phyloP scores from a whole-genome alignment of 2,888 invertebrate genomes.

The Synergus umbraculus region DNA sequence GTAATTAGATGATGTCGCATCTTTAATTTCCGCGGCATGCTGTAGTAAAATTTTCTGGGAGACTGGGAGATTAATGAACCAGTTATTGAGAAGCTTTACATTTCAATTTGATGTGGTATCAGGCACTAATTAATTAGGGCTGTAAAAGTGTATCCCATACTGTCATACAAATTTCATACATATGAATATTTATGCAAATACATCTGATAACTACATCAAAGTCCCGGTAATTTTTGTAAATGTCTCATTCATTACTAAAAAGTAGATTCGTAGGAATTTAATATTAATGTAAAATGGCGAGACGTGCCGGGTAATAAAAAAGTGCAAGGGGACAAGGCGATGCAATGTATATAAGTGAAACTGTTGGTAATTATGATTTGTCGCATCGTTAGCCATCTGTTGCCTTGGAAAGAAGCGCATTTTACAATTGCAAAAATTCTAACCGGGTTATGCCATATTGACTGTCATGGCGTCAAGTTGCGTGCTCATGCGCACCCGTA shows the following conservation, averaged over 20 bases:
- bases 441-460: constrained; percentile 35
- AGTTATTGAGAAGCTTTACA: constrained; percentile 32
- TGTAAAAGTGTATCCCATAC: not conserved
- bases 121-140: not conserved
- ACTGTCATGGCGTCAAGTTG: constrained; percentile 32
- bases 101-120: constrained; percentile 8
- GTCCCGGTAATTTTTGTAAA: not conserved
- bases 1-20: constrained; percentile 2
- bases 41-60: not conserved
- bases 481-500: constrained; percentile 35
- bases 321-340: constrained; percentile 17
- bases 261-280: not conserved
- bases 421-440: constrained; percentile 37
- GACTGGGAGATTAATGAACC: constrained; percentile 7
- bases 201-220: no score
- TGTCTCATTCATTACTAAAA: not conserved
- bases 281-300: constrained; percentile 31
- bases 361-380: constrained; percentile 66
- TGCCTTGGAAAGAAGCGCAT: constrained; percentile 54
- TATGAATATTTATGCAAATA: not conserved
- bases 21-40: constrained; percentile 20
- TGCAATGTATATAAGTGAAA: constrained; percentile 20
- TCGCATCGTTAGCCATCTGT: constrained; percentile 72
- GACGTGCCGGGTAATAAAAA: constrained; percentile 16
- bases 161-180: not conserved